Evolutionary conservation across 2,888 invertebrate species (phyloP), one percentile per base, ranked within the genome.

Genomic region (Polietes domitor): DNA sequence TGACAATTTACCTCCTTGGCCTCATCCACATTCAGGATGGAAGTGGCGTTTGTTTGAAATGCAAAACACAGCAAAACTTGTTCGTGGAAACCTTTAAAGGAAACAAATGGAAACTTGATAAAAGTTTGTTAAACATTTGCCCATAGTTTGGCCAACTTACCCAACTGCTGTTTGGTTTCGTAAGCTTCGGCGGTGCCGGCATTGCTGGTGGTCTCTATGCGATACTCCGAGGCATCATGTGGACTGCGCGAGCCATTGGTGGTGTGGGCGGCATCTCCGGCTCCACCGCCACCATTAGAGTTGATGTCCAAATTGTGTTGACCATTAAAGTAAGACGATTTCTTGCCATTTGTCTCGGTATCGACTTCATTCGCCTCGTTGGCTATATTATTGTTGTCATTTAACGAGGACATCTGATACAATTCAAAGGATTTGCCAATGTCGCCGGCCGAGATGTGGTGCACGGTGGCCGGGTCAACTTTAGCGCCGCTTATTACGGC

Each of bases 21-120:
- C 28, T 94, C 93, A 82, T 96, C 95, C 10, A 96, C 94, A 87
- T 94, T 95, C 65, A 97, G 92, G 85, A 97, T 96, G 86, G 95
- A 95, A 87, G 94, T 94, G 4, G 96, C 96, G 90, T 97, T 97
- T 9, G 94, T 94, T 82, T 96, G 93, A 53, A 96, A 94, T 15
- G 96, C 96, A 92, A 97, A 97, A 32, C 96, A 95, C 82, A 96
- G 91, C 82, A 97, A 91, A 81, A 96, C 90, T 82, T 91, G 89
- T 41, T 92, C 89, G 82, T 89, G 89, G 4, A 92, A 55, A 24
- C 89, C 92, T 92, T 76, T 4, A 80, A 43, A 6, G 6, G n/a
- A 21, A 26, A 37, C 24, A 19, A 50, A 75, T 37, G 28, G 0
- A 58, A 55, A 1, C 58, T 19, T 0, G 41, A 9, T 58, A 12